phyloP scores from a whole-genome alignment of 2,888 invertebrate genomes.

The Drosophila fulvimacula region DNA sequence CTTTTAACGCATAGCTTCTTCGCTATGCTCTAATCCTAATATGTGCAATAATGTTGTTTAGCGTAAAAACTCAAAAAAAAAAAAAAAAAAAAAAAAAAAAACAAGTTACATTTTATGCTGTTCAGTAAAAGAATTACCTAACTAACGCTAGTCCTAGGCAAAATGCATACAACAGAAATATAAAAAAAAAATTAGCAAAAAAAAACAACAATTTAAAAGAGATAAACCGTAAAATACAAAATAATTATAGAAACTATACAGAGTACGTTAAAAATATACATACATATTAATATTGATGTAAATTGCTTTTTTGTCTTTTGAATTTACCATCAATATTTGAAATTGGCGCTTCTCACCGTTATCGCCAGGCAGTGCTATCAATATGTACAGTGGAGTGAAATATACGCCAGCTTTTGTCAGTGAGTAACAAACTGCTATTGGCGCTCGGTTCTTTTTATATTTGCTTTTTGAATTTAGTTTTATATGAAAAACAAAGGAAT shows the following conservation, averaged over 20 bases:
- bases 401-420: not conserved
- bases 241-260: constrained; percentile 64
- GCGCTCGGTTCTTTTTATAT: not conserved
- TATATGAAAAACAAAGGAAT: not conserved
- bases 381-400: not conserved
- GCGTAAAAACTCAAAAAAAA: constrained; percentile 45
- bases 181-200: constrained; percentile 42
- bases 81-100: constrained; percentile 16
- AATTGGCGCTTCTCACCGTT: not conserved
- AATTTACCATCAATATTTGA: not conserved
- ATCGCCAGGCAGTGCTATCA: too few species aligned
- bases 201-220: constrained; percentile 29
- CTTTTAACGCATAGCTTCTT: constrained; percentile 39
- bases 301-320: not conserved
- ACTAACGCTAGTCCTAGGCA: constrained; percentile 56
- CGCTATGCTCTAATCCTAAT: constrained; percentile 62
- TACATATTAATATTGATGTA: constrained; percentile 51
- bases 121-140: constrained; percentile 65
- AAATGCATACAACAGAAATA: constrained; percentile 31
- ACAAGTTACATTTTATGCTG: constrained; percentile 74
- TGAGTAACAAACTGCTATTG: not conserved
- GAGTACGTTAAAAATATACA: constrained; percentile 62
- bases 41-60: constrained; percentile 73
- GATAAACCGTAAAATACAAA: constrained; percentile 60
- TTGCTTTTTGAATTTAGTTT: not conserved